These are phyloP conservation scores for Cliona cf. orientalis DNA, from an alignment of 37 sponge, comb jelly and placozoan species.

Conservation along the genomic window DNA sequence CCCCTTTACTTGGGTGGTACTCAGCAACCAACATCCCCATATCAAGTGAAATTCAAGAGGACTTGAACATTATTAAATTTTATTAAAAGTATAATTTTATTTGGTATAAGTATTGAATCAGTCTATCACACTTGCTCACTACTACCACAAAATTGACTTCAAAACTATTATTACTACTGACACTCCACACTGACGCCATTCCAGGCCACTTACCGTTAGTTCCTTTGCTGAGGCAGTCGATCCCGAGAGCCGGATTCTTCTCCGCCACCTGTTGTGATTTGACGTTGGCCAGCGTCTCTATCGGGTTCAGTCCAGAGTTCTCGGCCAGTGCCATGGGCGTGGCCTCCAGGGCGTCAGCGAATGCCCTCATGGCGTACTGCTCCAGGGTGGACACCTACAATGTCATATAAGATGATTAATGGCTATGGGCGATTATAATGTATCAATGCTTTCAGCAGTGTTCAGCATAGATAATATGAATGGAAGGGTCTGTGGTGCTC, in stretches of 20 bases:
- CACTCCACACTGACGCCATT: too few relatives aligned
- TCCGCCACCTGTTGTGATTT: slow-evolving; percentile 88
- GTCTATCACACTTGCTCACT: too few relatives aligned
- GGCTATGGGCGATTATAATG: neutral
- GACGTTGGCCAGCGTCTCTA: slow-evolving; percentile 85
- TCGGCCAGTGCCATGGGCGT: slow-evolving; percentile 96
- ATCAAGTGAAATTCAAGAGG: neutral
- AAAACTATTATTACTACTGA: too few relatives aligned
- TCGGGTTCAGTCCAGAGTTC: slow-evolving; percentile 95
- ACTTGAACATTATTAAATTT: too few relatives aligned
- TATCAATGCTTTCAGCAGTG: neutral
- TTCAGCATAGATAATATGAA: neutral
- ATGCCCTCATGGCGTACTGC: slow-evolving; percentile 98
- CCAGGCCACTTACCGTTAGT: slow-evolving; percentile 79
- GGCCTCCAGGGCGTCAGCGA: slow-evolving; percentile 94
- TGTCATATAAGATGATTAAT: neutral
- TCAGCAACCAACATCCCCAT: slow-evolving; percentile 12
- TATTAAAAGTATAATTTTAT: too few relatives aligned
- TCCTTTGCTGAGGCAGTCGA: slow-evolving; percentile 92
- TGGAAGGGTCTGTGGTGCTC: neutral
- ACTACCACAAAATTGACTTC: too few relatives aligned
- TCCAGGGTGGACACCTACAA: slow-evolving; percentile 88
- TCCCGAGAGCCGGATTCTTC: slow-evolving; percentile 85
- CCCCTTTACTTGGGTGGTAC: slow-evolving; percentile 25
- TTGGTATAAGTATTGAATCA: too few relatives aligned